Conservation (phyloP, 2,888 invertebrate genomes). For the Blastobasis lacticolella region DNA sequence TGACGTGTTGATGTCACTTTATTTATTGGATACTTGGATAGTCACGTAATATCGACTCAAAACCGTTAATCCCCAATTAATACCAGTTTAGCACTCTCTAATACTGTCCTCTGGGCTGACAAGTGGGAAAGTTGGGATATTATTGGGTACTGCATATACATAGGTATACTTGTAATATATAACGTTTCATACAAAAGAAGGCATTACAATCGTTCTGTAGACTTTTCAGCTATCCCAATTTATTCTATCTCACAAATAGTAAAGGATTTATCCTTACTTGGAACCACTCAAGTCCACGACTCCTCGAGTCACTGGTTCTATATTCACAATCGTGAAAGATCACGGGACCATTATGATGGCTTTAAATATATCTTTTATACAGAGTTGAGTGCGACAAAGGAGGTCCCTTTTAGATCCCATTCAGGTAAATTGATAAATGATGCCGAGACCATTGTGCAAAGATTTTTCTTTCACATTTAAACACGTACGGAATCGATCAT, state of each 20-base stretch:
- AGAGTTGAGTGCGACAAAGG: constrained; percentile 10
- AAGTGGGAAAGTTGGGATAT: too few species aligned
- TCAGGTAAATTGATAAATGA: constrained; percentile 16
- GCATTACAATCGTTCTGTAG: too few species aligned
- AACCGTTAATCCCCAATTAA: too few species aligned
- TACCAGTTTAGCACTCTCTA: too few species aligned
- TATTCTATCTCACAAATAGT: background rate
- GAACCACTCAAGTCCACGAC: background rate
- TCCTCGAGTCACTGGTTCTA: background rate
- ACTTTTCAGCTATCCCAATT: constrained; percentile 11
- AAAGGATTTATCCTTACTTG: background rate
- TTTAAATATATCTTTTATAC: constrained; percentile 2
- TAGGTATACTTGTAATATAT: too few species aligned
- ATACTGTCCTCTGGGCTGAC: too few species aligned
- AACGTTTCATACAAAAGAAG: too few species aligned
- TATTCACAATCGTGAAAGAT: background rate
- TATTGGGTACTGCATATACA: too few species aligned
- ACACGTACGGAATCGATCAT: constrained; percentile 7
- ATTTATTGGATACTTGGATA: background rate
- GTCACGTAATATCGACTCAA: too few species aligned
- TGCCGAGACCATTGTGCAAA: constrained; percentile 8
- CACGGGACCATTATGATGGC: constrained; percentile 4
- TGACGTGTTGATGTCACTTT: constrained; percentile 6
- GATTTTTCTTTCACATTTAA: constrained; percentile 12
- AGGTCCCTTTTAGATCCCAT: constrained; percentile 6